Conservation (phyloP, 2,888 invertebrate genomes). For the Serrognathus titanus region DNA sequence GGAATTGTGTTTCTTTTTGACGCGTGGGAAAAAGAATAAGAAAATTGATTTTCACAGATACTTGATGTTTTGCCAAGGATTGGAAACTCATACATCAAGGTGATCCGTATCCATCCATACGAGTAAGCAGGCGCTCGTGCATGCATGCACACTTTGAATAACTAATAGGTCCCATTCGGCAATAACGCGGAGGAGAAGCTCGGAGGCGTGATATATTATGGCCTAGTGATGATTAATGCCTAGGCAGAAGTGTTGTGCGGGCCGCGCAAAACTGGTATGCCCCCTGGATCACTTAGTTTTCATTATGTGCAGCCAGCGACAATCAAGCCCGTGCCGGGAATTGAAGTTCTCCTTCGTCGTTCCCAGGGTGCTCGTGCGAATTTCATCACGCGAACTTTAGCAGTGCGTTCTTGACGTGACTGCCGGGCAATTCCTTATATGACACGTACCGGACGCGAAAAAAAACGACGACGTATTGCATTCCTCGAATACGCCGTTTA, state of each 20-base stretch:
- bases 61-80: background rate
- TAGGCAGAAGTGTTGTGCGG: conserved; percentile 6
- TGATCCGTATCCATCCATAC: background rate
- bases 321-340: conserved; percentile 22
- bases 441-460: conserved; percentile 17
- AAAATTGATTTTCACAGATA: no score
- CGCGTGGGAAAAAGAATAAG: no score
- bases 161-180: background rate
- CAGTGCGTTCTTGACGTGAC: conserved; percentile 21
- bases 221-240: background rate
- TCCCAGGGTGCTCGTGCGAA: conserved; percentile 23
- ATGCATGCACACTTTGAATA: background rate
- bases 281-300: conserved; percentile 25
- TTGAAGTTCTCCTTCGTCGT: conserved; percentile 16
- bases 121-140: background rate
- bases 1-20: no score
- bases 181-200: background rate
- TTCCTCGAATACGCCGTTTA: conserved; percentile 8
- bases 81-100: background rate
- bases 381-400: conserved; percentile 24
- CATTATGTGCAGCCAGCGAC: conserved; percentile 24
- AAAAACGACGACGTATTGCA: conserved; percentile 16
- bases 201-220: background rate
- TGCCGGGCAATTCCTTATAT: conserved; percentile 8
- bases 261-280: conserved; percentile 16